These are phyloP conservation scores for Hycleus cichorii DNA, from an alignment of 1,140 invertebrate genomes.

Conservation along the genomic window DNA sequence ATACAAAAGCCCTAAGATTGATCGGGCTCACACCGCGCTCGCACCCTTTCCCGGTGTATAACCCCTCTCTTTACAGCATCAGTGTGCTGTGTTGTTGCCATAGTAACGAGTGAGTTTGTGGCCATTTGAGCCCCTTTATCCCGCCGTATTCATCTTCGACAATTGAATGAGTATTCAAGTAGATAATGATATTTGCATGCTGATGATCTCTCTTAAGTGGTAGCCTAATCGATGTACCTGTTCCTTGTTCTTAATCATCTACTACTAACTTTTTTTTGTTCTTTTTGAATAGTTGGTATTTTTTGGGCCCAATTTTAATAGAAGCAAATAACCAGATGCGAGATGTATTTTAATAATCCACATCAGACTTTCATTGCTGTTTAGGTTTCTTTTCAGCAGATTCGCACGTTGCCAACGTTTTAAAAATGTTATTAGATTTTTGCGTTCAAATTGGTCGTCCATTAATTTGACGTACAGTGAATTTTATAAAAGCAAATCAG, in stretches of 20 bases:
- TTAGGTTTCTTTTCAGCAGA: no score
- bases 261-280: neutral
- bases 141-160: conserved; percentile 35
- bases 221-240: conserved; percentile 30
- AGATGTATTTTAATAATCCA: no score
- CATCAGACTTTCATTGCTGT: no score
- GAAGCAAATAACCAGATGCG: no score
- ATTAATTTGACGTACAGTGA: conserved; percentile 12
- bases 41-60: conserved; percentile 34
- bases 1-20: conserved; percentile 35
- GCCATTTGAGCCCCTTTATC: conserved; percentile 36
- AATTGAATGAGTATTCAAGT: conserved; percentile 39
- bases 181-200: conserved; percentile 40
- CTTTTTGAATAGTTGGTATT: no score
- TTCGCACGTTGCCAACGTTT: conserved; percentile 6
- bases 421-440: conserved; percentile 15
- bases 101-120: conserved; percentile 33
- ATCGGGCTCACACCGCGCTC: conserved; percentile 25
- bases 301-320: no score
- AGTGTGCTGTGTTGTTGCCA: conserved; percentile 23
- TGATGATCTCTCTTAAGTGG: conserved; percentile 33
- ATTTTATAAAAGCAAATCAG: conserved; percentile 16
- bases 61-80: conserved; percentile 7
- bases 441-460: conserved; percentile 13
- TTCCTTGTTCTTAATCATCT: conserved; percentile 14